Evolutionary conservation across 2,113 vertebrate genomes (phyloP).

Genomic region (Amia ocellicauda): DNA sequence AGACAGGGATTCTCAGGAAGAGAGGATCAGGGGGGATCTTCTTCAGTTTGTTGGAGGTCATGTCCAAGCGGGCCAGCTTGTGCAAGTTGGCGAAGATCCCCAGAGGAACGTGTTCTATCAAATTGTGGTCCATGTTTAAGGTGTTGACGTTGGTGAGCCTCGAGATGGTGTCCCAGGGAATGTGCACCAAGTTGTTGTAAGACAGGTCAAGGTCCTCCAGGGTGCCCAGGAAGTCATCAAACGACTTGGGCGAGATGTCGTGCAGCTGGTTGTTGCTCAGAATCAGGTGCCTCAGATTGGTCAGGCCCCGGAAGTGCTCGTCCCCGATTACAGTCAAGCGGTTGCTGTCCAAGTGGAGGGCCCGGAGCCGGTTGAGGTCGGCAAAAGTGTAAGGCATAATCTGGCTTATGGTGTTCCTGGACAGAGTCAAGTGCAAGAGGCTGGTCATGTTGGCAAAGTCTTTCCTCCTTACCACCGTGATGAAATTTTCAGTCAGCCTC

Average conservation of each 20-base stretch:
- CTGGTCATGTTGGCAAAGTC: slow-evolving; percentile 95
- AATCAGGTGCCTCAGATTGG: slow-evolving; percentile 86
- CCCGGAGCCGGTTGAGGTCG: slow-evolving; percentile 81
- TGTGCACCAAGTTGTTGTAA: slow-evolving; percentile 86
- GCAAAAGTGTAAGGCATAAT: slow-evolving; percentile 85
- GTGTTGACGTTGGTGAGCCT: slow-evolving; percentile 87
- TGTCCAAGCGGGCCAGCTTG: slow-evolving; percentile 88
- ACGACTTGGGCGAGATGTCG: slow-evolving; percentile 72
- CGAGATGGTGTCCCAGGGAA: slow-evolving; percentile 83
- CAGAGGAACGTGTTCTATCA: slow-evolving; percentile 86
- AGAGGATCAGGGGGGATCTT: slow-evolving; percentile 91
- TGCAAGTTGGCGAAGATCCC: slow-evolving; percentile 92
- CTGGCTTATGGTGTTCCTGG: slow-evolving; percentile 90
- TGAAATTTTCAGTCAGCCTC: slow-evolving; percentile 90
- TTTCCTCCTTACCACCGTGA: slow-evolving; percentile 72
- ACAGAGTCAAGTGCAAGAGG: slow-evolving; percentile 82
- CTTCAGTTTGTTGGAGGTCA: slow-evolving; percentile 95
- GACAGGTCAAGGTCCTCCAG: slow-evolving; percentile 91
- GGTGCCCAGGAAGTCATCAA: slow-evolving; percentile 85
- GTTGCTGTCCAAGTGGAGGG: slow-evolving; percentile 88
- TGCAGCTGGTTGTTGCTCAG: slow-evolving; percentile 89
- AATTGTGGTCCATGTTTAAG: slow-evolving; percentile 88
- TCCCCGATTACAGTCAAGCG: slow-evolving; percentile 76
- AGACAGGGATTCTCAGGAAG: slow-evolving; percentile 85
- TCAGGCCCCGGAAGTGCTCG: slow-evolving; percentile 82